phyloP scores from a whole-genome alignment of 2,113 vertebrate genomes.

The Hymenochirus boettgeri region DNA sequence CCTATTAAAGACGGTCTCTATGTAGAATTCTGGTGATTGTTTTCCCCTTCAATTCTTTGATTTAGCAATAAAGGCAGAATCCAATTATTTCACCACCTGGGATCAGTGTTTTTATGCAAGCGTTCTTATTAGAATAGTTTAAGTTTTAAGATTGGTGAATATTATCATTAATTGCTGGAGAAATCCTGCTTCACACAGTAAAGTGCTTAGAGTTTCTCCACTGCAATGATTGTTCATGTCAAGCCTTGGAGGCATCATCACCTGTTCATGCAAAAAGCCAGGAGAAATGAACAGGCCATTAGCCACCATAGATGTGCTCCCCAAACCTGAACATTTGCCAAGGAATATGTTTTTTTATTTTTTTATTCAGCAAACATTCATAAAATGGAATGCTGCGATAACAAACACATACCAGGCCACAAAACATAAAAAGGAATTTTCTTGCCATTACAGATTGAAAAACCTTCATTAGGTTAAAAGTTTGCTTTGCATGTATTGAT shows the following conservation, averaged over 20 bases:
- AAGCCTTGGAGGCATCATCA: slow-evolving; percentile 10
- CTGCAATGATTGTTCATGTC: slow-evolving; percentile 9
- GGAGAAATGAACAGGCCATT: slow-evolving; percentile 14
- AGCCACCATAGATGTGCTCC: slow-evolving; percentile 18
- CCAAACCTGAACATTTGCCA: slow-evolving; percentile 18
- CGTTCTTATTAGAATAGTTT: slow-evolving; percentile 1
- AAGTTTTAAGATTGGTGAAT: slow-evolving; percentile 8
- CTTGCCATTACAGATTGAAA: too few species aligned
- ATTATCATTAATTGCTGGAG: slow-evolving; percentile 13
- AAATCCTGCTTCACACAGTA: slow-evolving; percentile 14
- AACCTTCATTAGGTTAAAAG: too few species aligned
- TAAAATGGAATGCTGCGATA: slow-evolving; percentile 11
- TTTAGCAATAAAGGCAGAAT: background rate
- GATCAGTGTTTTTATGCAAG: slow-evolving; percentile 3
- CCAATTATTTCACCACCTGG: background rate
- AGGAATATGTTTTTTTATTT: slow-evolving; percentile 12
- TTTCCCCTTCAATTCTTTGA: background rate
- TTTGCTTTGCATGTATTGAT: too few species aligned
- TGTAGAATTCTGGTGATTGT: too few species aligned
- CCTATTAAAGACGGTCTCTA: too few species aligned
- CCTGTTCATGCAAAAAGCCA: slow-evolving; percentile 17
- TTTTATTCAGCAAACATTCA: background rate
- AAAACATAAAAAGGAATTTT: too few species aligned
- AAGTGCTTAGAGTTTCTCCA: slow-evolving; percentile 13
- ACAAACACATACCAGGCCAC: slow-evolving; percentile 6